These are phyloP conservation scores for Ethmia dodecea DNA, from an alignment of 2,888 invertebrate species.

Conservation along the genomic window DNA sequence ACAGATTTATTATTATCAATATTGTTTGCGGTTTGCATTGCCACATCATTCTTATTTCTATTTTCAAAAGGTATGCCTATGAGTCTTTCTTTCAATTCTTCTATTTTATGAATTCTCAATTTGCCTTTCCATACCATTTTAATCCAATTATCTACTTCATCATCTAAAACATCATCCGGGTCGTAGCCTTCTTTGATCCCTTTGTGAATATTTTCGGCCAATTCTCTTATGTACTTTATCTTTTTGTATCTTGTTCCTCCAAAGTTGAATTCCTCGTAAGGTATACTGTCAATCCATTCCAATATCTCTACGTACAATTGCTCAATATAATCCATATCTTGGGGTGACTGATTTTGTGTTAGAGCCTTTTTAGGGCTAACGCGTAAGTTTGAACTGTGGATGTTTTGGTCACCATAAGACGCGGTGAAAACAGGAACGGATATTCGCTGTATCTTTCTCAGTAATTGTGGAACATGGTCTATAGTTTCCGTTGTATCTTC, in stretches of 20 bases:
- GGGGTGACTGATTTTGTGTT: too few relatives aligned
- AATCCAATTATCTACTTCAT: conserved; percentile 14
- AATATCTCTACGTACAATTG: conserved; percentile 11
- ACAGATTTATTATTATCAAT: background rate
- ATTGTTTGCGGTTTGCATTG: background rate
- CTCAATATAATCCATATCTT: too few relatives aligned
- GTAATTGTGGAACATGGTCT: conserved; percentile 6
- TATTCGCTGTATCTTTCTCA: conserved; percentile 3
- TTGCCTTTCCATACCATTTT: conserved; percentile 5
- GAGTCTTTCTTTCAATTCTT: conserved; percentile 9
- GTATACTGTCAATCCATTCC: conserved; percentile 12
- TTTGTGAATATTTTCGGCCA: conserved; percentile 10
- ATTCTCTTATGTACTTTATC: conserved; percentile 11
- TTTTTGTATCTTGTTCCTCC: too few relatives aligned
- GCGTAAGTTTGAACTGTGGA: conserved; percentile 1
- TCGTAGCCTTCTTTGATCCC: conserved; percentile 5
- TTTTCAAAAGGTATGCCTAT: conserved; percentile 3
- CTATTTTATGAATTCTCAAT: background rate
- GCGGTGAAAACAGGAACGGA: conserved; percentile 1
- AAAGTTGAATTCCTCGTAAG: too few relatives aligned
- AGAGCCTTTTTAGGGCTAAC: too few relatives aligned
- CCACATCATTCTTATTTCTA: background rate
- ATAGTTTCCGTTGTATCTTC: conserved; percentile 11
- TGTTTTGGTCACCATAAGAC: background rate
- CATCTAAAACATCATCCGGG: conserved; percentile 12